Conservation (phyloP, 2,888 invertebrate genomes). For the Eugnorisma glareosa region DNA sequence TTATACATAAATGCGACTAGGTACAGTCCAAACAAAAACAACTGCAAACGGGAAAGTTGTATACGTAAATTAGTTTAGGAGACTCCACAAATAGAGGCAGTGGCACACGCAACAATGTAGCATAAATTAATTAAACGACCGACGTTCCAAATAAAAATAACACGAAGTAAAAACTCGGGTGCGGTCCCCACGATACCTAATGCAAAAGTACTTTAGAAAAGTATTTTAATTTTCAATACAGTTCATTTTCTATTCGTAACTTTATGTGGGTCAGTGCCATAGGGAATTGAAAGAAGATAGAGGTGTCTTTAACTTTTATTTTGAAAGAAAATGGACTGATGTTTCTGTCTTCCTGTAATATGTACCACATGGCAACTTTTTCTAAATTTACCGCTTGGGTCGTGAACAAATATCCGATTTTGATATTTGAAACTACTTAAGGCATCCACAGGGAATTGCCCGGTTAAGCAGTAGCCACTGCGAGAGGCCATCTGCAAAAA, state of each 20-base stretch:
- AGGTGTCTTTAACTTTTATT: background rate
- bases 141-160: constrained; percentile 45
- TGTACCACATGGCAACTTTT: background rate
- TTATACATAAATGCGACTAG: constrained; percentile 15
- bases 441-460: no score
- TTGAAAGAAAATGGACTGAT: background rate
- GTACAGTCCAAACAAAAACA: constrained; percentile 41
- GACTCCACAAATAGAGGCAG: constrained; percentile 56
- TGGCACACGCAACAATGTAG: constrained; percentile 50
- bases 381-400: background rate
- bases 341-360: background rate
- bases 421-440: background rate
- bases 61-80: constrained; percentile 52
- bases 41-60: constrained; percentile 44
- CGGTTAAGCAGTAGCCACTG: no score
- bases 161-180: constrained; percentile 33
- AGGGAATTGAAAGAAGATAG: constrained; percentile 30
- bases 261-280: constrained; percentile 63
- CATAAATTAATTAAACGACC: constrained; percentile 58
- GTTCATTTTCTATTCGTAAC: constrained; percentile 68
- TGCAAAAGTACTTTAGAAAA: constrained; percentile 55
- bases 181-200: constrained; percentile 40
- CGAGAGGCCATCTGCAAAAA: no score
- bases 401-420: background rate
- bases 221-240: constrained; percentile 70